Evolutionary conservation across 2,113 vertebrate genomes (phyloP).

Genomic region (Sinosuthora webbiana): DNA sequence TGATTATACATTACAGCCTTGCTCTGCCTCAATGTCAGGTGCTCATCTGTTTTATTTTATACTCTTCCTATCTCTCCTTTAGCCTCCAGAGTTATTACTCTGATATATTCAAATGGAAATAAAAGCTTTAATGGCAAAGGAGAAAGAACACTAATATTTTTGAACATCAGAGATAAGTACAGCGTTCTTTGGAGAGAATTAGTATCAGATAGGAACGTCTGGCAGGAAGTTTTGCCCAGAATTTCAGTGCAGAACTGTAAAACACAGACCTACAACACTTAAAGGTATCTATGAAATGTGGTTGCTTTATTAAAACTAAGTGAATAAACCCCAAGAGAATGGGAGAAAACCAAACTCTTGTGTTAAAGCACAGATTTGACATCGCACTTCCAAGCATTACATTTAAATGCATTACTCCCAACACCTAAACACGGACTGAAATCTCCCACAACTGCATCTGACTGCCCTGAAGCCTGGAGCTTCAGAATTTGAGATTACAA

Average conservation of each 20-base stretch:
- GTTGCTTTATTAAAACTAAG: background rate
- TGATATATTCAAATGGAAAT: constrained; percentile 21
- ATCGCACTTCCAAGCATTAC: background rate
- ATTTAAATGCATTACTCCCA: background rate
- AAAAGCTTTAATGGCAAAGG: constrained; percentile 14
- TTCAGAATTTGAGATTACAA: background rate
- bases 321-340: background rate
- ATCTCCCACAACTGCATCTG: background rate
- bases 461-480: background rate
- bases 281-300: background rate
- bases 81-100: background rate
- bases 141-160: background rate
- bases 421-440: background rate
- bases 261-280: background rate
- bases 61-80: background rate
- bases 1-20: background rate
- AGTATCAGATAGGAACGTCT: background rate
- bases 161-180: background rate
- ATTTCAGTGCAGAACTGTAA: background rate
- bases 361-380: background rate
- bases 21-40: background rate
- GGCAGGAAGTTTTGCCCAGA: background rate
- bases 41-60: background rate
- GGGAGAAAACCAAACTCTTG: background rate
- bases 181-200: background rate